Percentiles rank a stretch among this genome's conserved stretches.
phyloP scores from a whole-genome alignment of 2,888 invertebrate genomes.

The Pristionchus mayeri region DNA sequence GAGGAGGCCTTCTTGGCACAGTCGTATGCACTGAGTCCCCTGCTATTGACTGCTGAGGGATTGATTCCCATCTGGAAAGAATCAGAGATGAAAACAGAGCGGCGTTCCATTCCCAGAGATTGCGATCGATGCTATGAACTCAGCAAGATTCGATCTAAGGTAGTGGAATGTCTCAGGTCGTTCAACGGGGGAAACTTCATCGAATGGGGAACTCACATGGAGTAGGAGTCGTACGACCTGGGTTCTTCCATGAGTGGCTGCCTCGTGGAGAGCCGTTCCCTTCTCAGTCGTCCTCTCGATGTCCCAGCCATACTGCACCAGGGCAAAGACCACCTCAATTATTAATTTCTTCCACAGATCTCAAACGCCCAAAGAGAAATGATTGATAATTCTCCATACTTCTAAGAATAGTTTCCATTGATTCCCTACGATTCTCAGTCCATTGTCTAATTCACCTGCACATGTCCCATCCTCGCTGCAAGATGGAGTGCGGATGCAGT shows the following conservation, averaged over 20 bases:
- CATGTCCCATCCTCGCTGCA: constrained; percentile 71
- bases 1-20: constrained; percentile 78
- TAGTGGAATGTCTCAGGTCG: too few relatives aligned
- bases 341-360: neutral
- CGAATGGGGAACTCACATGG: constrained; percentile 59
- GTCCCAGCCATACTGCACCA: constrained; percentile 78
- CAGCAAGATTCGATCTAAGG: neutral
- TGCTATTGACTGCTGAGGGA: constrained; percentile 77
- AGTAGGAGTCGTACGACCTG: constrained; percentile 78
- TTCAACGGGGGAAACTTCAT: neutral
- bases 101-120: neutral
- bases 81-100: neutral
- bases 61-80: constrained; percentile 78
- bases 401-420: too few relatives aligned
- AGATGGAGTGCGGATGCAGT: constrained; percentile 65
- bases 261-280: constrained; percentile 79
- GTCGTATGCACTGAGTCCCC: constrained; percentile 79
- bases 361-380: too few relatives aligned
- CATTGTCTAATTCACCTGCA: constrained; percentile 55
- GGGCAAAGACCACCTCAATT: constrained; percentile 71
- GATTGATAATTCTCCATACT: too few relatives aligned
- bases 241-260: constrained; percentile 78
- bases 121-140: neutral
- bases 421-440: too few relatives aligned
- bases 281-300: constrained; percentile 77